Conservation (phyloP, 1,140 invertebrate genomes). For the Temnothorax longispinosus region DNA sequence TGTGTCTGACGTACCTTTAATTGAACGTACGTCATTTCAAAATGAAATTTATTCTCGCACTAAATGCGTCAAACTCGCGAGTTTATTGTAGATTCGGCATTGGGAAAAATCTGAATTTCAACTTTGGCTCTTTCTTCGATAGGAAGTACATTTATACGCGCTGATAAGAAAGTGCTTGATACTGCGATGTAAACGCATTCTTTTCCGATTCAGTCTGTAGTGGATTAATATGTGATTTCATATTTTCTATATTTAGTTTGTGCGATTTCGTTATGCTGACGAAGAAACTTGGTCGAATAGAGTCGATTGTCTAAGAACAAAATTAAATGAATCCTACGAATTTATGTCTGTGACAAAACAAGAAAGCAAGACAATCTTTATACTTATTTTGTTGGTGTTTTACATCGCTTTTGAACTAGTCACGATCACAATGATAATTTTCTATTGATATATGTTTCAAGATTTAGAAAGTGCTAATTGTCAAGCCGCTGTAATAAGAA, state of each 20-base stretch:
- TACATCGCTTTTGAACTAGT: background rate
- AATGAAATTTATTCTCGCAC: slow-evolving; percentile 25
- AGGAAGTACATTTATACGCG: background rate
- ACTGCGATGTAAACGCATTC: background rate
- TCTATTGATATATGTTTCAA: background rate
- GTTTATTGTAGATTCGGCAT: slow-evolving; percentile 13
- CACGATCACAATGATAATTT: background rate
- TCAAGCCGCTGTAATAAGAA: background rate
- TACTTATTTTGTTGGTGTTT: background rate
- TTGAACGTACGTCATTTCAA: slow-evolving; percentile 41
- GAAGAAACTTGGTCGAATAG: background rate
- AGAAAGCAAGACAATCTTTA: background rate
- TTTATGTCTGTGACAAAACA: background rate
- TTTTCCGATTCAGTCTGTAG: background rate
- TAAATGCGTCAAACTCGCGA: background rate
- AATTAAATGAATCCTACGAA: background rate
- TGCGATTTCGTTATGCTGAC: slow-evolving; percentile 19
- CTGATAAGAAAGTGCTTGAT: background rate
- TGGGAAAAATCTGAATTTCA: background rate
- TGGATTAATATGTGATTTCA: background rate
- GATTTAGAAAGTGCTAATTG: background rate
- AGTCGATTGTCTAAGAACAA: background rate
- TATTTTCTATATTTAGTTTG: slow-evolving; percentile 25
- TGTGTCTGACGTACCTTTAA: slow-evolving; percentile 24
- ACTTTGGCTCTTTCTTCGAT: background rate